phyloP scores from a whole-genome alignment of 2,797 vertebrate genomes.

The Enteromius anoplus region DNA sequence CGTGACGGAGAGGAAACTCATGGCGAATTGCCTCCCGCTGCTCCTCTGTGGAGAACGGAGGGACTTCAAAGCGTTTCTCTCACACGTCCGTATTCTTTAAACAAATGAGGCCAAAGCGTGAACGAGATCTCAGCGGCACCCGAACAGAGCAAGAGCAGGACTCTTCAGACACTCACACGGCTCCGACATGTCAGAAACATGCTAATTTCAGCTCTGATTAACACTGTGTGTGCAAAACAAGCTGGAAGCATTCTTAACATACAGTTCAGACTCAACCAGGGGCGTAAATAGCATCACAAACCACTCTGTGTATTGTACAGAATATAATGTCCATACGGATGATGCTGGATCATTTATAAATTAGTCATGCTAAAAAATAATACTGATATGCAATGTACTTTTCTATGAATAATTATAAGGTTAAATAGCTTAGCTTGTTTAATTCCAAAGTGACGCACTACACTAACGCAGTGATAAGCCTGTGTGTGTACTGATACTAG shows the following conservation, averaged over 20 bases:
- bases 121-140: background rate
- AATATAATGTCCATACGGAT: too few relatives aligned
- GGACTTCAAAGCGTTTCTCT: slow-evolving; percentile 39
- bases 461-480: too few relatives aligned
- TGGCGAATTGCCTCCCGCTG: background rate
- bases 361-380: too few relatives aligned
- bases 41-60: background rate
- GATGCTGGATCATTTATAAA: too few relatives aligned
- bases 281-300: too few relatives aligned
- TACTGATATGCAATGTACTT: too few relatives aligned
- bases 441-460: too few relatives aligned
- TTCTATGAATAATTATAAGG: too few relatives aligned
- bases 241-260: background rate
- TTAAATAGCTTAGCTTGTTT: too few relatives aligned
- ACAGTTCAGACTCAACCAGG: background rate
- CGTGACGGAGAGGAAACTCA: background rate
- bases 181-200: background rate
- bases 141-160: background rate
- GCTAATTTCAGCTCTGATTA: background rate
- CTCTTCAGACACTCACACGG: slow-evolving; percentile 38
- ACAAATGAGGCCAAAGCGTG: slow-evolving; percentile 30
- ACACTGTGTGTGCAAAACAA: background rate
- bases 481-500: too few relatives aligned
- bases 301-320: too few relatives aligned
- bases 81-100: slow-evolving; percentile 28